Conservation (phyloP, 2,113 vertebrate species). For the Alexandromys fortis region DNA sequence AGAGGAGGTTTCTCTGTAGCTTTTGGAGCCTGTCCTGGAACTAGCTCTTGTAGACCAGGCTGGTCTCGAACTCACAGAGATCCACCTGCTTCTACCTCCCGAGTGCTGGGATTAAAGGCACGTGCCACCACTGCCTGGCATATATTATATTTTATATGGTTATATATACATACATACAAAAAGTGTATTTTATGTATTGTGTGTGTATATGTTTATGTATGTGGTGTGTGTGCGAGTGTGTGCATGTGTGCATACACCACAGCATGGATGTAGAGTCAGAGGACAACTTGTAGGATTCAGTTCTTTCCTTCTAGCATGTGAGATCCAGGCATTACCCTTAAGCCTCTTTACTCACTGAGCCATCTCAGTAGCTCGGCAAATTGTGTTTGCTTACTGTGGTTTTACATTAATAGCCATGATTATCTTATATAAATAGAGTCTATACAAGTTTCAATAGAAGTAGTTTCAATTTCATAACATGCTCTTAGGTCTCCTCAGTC, state of each 20-base stretch:
- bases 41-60: too few species aligned
- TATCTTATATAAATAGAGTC: neutral
- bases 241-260: neutral
- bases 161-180: neutral
- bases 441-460: neutral
- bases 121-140: too few species aligned
- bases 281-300: neutral
- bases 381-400: neutral
- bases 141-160: neutral
- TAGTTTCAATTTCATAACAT: neutral
- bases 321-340: neutral
- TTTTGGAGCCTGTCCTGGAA: too few species aligned
- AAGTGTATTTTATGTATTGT: neutral
- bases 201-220: too few species aligned
- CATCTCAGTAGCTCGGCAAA: neutral
- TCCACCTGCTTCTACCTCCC: too few species aligned
- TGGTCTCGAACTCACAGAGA: too few species aligned
- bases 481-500: neutral
- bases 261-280: neutral
- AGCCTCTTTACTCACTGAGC: neutral
- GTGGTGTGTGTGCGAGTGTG: neutral
- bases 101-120: too few species aligned
- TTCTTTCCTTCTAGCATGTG: neutral
- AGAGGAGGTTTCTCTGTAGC: too few species aligned
- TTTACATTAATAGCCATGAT: neutral